These are phyloP conservation scores for Eulemur coronatus DNA, from an alignment of 2,797 vertebrate genomes.

Conservation along the genomic window DNA sequence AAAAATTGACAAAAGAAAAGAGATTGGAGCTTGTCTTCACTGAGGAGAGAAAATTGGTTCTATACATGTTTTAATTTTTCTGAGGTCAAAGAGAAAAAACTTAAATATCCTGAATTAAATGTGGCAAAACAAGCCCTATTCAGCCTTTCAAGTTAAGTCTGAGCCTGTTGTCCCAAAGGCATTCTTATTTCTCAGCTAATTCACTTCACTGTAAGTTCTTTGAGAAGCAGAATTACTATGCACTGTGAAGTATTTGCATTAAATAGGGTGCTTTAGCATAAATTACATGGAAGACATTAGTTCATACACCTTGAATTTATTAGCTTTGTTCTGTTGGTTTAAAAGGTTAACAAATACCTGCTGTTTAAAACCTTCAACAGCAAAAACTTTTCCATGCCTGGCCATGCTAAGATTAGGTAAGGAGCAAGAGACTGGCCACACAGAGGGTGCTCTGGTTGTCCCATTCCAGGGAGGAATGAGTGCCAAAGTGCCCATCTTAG, in stretches of 20 bases:
- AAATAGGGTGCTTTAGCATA: background rate
- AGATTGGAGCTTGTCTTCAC: background rate
- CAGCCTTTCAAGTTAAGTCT: background rate
- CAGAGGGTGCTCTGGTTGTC: background rate
- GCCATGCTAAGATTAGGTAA: constrained; percentile 31
- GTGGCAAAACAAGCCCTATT: background rate
- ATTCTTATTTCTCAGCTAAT: background rate
- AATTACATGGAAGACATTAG: background rate
- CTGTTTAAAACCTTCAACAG: constrained; percentile 56
- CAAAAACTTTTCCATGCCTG: constrained; percentile 9
- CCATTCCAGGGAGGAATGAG: background rate
- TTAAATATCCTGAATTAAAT: constrained; percentile 33
- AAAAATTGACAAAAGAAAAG: background rate
- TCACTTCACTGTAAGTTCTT: background rate
- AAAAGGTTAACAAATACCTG: constrained; percentile 64
- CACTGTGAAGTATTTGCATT: background rate
- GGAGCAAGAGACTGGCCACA: background rate
- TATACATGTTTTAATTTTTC: constrained; percentile 40
- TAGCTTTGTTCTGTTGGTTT: constrained; percentile 48
- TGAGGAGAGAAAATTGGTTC: constrained; percentile 52
- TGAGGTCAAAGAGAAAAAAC: constrained; percentile 42
- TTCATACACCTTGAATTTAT: constrained; percentile 34
- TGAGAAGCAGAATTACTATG: background rate
- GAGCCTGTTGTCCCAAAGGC: background rate
- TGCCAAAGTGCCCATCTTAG: rapidly evolving